Conservation (phyloP, 1,140 invertebrate genomes). For the Colletes gigas region DNA sequence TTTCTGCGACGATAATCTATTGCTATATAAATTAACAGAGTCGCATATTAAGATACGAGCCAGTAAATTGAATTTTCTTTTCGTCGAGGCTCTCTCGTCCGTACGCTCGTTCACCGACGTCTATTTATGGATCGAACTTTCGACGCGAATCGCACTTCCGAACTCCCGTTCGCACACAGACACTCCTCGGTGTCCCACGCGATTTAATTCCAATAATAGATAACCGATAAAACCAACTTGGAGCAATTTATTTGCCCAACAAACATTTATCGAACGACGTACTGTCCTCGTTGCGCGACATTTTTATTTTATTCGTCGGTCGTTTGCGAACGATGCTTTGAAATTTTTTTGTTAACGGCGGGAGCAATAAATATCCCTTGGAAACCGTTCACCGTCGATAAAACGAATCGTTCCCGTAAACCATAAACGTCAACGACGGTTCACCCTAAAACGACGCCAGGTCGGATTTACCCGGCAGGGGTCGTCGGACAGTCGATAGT, state of each 20-base stretch:
- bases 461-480: constrained; percentile 1
- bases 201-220: too few species aligned
- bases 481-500: constrained; percentile 2
- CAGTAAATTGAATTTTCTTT: constrained; percentile 45
- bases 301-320: too few species aligned
- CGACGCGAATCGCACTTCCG: background rate
- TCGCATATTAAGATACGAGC: constrained; percentile 30
- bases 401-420: constrained; percentile 11
- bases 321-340: too few species aligned
- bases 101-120: background rate
- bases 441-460: constrained; percentile 2
- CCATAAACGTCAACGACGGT: constrained; percentile 16
- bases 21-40: constrained; percentile 38
- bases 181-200: too few species aligned
- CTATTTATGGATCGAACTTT: background rate
- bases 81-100: background rate
- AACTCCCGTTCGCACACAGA: background rate
- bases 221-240: too few species aligned
- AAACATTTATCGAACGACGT: too few species aligned
- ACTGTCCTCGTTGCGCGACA: too few species aligned
- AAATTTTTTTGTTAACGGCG: too few species aligned
- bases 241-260: too few species aligned
- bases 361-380: background rate
- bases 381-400: constrained; percentile 20
- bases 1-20: constrained; percentile 28